These are phyloP conservation scores for Lordiphosa mommai DNA, from an alignment of 1,140 invertebrate species.

Conservation along the genomic window DNA sequence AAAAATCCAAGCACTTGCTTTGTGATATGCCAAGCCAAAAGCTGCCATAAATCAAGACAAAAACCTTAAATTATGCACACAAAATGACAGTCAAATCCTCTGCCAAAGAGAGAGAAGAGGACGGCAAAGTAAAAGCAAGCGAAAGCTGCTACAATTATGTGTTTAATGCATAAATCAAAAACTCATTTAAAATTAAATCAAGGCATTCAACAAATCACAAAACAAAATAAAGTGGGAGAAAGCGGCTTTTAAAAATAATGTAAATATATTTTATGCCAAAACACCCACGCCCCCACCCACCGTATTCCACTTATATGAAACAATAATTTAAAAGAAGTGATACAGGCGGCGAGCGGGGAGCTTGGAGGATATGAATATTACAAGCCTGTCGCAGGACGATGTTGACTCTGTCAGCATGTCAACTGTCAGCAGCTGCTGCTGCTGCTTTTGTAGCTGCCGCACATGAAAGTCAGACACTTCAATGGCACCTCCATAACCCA, in stretches of 20 bases:
- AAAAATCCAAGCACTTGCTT: too few species aligned
- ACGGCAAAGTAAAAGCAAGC: constrained; percentile 13
- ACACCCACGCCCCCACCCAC: neutral
- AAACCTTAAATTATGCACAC: constrained; percentile 73
- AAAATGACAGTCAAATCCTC: constrained; percentile 60
- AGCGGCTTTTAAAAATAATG: constrained; percentile 58
- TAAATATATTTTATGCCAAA: constrained; percentile 12
- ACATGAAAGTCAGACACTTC: constrained; percentile 71
- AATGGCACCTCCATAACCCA: constrained; percentile 38
- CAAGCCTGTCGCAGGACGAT: constrained; percentile 31
- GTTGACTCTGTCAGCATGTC: constrained; percentile 58
- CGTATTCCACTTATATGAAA: too few species aligned
- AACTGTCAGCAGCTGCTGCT: constrained; percentile 54
- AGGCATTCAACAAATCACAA: constrained; percentile 70
- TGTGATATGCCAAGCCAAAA: too few species aligned
- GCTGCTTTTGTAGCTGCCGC: constrained; percentile 30
- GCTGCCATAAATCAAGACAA: constrained; percentile 59
- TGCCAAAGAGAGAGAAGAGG: constrained; percentile 7
- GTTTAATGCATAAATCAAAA: constrained; percentile 77
- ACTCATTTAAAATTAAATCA: constrained; percentile 77
- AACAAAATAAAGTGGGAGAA: constrained; percentile 47
- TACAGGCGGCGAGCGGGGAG: neutral
- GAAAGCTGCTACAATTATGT: constrained; percentile 70
- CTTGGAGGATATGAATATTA: constrained; percentile 14
- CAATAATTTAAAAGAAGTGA: neutral